phyloP scores from a whole-genome alignment of 2,797 vertebrate genomes.

The Chiroxiphia lanceolata region DNA sequence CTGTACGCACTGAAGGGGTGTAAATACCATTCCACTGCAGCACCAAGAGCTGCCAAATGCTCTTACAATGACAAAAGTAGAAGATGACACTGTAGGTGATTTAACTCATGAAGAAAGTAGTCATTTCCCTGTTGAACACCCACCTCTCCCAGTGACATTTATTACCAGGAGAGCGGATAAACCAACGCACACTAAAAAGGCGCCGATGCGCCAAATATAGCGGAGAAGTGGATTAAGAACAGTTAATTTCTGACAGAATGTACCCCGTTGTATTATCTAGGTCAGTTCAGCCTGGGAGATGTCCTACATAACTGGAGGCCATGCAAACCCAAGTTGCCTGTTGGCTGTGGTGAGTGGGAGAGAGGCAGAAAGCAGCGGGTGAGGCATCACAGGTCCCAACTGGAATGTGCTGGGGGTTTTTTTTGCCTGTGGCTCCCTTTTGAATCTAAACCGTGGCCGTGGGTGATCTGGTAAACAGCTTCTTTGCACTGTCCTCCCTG shows the following conservation, averaged over 20 bases:
- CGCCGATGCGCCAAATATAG: background rate
- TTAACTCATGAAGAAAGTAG: background rate
- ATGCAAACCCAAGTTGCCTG: background rate
- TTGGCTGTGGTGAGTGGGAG: background rate
- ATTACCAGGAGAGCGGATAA: background rate
- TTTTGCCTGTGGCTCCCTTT: background rate
- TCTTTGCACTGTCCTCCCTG: background rate
- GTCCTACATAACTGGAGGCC: conserved; percentile 45
- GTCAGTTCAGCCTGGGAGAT: conserved; percentile 54
- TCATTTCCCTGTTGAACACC: background rate
- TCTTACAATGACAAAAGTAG: background rate
- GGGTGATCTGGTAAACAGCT: background rate
- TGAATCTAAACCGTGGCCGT: rapidly evolving
- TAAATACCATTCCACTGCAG: background rate
- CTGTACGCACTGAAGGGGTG: background rate
- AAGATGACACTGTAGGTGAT: background rate
- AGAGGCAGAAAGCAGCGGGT: background rate
- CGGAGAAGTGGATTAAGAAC: conserved; percentile 31
- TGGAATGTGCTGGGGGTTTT: background rate
- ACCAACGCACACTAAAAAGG: background rate
- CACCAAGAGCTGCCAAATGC: rapidly evolving
- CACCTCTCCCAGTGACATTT: background rate
- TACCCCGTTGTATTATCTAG: conserved; percentile 47
- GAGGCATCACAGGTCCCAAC: background rate
- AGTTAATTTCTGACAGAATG: conserved; percentile 47